Base-by-base conservation (phyloP, 2,888 invertebrate species). In the Agrochola lota region DNA sequence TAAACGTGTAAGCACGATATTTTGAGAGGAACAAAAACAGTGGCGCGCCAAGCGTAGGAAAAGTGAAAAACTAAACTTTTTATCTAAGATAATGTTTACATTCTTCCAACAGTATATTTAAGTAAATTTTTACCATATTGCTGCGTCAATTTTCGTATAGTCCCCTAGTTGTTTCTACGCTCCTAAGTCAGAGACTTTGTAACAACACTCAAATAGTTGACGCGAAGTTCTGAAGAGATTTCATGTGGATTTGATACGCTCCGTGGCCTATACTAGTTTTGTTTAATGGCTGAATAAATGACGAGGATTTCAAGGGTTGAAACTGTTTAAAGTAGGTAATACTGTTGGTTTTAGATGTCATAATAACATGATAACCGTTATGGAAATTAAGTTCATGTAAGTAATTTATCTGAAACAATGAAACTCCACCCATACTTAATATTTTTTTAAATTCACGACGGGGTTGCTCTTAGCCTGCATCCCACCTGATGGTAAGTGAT, bases 161-260 rank as follows among this genome's bases (percentile, higher is more conserved):
- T 23, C 20, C 20, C 23, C 20, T n/a, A n/a, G n/a, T 9, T 26
- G 11, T 59, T 77, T 69, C 73, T 15, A 52, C 7, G 43, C n/a
- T 77, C 68, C 52, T n/a, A 23, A 76, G 63, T 73, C 55, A 43
- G 30, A 66, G 74, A 90, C 90, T 87, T 90, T 87, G 91, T 88
- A 75, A 87, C 71, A 68, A 69, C 68, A 71, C 70, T 85, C 35
- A 77, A 85, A 79, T 80, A 75, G 87, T 81, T 78, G 73, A 67
- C 64, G 66, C 26, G 52, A 83, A 88, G 81, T 79, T 88, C 83
- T 78, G 85, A 85, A 85, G 81, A 78, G 79, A 71, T 77, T 79
- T 87, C 74, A 74, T 63, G 74, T 12, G 80, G 77, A 77, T 85
- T 85, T 88, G 85, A 88, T 87, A 80, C 69, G 89, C 77, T 69